Conservation (phyloP, 2,888 invertebrate genomes). For the Coelinius sp. region DNA sequence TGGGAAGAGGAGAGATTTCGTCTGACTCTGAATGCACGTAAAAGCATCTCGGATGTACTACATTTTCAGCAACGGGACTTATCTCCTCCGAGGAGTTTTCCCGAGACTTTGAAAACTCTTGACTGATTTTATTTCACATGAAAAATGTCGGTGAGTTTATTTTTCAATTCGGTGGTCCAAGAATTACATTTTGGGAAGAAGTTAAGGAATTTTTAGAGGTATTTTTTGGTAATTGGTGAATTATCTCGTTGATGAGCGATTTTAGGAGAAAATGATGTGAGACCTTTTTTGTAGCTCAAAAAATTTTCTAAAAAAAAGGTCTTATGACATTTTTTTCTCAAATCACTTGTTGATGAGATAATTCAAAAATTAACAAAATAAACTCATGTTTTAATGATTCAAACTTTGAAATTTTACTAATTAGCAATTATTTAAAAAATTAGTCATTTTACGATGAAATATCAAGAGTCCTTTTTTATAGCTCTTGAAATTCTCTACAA, state of each 20-base stretch:
- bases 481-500: no score
- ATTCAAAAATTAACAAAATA: no score
- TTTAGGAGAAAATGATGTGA: background rate
- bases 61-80: conserved; percentile 39
- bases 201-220: background rate
- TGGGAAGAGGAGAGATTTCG: background rate
- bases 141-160: background rate
- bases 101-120: conserved; percentile 27
- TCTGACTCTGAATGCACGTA: conserved; percentile 35
- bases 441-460: no score
- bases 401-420: no score
- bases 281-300: background rate
- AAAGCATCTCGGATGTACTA: conserved; percentile 38
- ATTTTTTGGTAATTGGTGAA: no score
- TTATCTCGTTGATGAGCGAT: no score
- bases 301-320: background rate
- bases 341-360: no score
- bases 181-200: background rate
- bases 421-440: no score
- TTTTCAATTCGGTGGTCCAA: background rate
- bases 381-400: no score
- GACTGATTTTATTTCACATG: conserved; percentile 27
- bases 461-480: no score
- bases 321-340: no score
- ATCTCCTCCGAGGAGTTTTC: conserved; percentile 26